Percentiles rank a stretch among this genome's conserved stretches.
phyloP scores from a whole-genome alignment of 2,888 invertebrate species.

The Rhamnusium bicolor region DNA sequence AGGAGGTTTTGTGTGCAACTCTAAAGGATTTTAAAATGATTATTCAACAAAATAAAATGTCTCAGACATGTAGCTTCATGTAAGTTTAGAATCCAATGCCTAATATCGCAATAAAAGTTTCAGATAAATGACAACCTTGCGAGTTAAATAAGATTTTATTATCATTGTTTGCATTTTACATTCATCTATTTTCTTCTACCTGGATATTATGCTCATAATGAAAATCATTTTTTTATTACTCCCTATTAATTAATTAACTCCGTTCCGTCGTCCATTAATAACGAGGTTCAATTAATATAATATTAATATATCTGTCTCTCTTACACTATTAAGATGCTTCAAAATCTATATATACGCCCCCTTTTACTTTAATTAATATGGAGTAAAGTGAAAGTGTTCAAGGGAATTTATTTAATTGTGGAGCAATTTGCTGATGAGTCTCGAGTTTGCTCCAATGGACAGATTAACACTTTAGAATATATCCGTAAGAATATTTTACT shows the following conservation, averaged over 20 bases:
- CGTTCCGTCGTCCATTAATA: conserved; percentile 1
- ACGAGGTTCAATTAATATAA: conserved; percentile 12
- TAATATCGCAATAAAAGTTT: too few species aligned
- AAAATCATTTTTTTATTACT: too few species aligned
- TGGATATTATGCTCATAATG: too few species aligned
- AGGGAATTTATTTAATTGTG: conserved; percentile 24
- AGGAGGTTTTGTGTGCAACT: too few species aligned
- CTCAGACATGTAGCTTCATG: too few species aligned
- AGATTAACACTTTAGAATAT: background rate
- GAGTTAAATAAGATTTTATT: too few species aligned
- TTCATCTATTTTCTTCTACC: background rate
- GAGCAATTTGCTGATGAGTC: conserved; percentile 37
- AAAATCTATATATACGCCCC: conserved; percentile 20
- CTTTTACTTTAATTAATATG: conserved; percentile 30
- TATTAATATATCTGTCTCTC: conserved; percentile 14
- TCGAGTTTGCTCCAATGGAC: background rate
- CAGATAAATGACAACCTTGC: too few species aligned
- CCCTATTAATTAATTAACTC: background rate
- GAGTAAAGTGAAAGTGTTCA: conserved; percentile 30
- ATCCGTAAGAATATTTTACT: too few species aligned
- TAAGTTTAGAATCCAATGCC: too few species aligned
- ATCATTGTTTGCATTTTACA: background rate
- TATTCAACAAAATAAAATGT: too few species aligned
- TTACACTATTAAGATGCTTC: conserved; percentile 5
- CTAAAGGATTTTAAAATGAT: too few species aligned